Evolutionary conservation across 2,888 invertebrate genomes (phyloP).

Genomic region (Acrobasis suavella): DNA sequence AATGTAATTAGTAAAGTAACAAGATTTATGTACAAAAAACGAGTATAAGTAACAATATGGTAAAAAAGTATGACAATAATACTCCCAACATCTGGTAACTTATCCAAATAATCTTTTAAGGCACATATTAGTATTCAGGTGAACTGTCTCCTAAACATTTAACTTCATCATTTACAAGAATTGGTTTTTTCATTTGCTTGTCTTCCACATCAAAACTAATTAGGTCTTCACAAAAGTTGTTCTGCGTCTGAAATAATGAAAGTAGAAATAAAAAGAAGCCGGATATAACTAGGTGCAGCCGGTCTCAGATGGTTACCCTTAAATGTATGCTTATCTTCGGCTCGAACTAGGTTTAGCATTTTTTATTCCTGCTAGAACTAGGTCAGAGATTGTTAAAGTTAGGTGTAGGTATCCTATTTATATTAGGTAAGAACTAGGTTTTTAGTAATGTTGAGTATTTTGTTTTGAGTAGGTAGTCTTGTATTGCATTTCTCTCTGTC

Average conservation of each 20-base stretch:
- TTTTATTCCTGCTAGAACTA: too few relatives aligned
- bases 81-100: slow-evolving; percentile 51
- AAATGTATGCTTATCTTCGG: too few relatives aligned
- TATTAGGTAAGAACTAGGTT: too few relatives aligned
- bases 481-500: too few relatives aligned
- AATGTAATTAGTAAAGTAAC: slow-evolving; percentile 25
- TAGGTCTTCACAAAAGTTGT: slow-evolving; percentile 58
- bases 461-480: too few relatives aligned
- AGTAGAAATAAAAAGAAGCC: too few relatives aligned
- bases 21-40: slow-evolving; percentile 24
- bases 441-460: too few relatives aligned
- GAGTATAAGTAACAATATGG: slow-evolving; percentile 34
- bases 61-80: slow-evolving; percentile 26
- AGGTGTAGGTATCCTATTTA: too few relatives aligned
- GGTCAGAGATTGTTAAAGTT: too few relatives aligned
- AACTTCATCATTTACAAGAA: slow-evolving; percentile 57
- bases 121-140: slow-evolving; percentile 73
- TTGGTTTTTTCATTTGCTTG: slow-evolving; percentile 54
- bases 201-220: slow-evolving; percentile 74
- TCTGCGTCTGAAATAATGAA: slow-evolving; percentile 60
- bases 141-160: slow-evolving; percentile 68
- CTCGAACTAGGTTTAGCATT: too few relatives aligned
- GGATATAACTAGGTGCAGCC: too few relatives aligned
- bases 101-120: slow-evolving; percentile 50
- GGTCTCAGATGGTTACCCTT: too few relatives aligned